Percentiles rank a stretch among this genome's conserved stretches.
Evolutionary conservation across 2,113 vertebrate species (phyloP).

Genomic region (Coryphaenoides rupestris): DNA sequence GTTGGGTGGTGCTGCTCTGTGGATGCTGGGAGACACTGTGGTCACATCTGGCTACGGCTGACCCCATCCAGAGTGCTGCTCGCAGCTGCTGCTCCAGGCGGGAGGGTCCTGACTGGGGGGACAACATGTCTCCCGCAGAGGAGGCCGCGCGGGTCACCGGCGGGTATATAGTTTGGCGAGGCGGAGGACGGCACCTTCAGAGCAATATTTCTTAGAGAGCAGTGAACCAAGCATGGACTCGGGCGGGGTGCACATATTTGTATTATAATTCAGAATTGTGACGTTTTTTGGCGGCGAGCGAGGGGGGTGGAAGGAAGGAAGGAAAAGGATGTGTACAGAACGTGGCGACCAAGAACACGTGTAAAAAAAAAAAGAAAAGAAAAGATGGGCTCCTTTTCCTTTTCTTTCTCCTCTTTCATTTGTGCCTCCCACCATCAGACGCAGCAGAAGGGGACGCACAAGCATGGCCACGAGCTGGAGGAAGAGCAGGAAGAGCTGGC

Average conservation of each 20-base stretch:
- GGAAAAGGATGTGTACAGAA: not conserved
- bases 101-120: constrained; percentile 66
- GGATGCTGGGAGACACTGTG: constrained; percentile 60
- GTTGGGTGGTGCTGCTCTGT: constrained; percentile 47
- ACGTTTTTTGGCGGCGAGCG: not conserved
- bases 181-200: constrained; percentile 52
- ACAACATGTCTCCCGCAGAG: constrained; percentile 65
- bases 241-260: constrained; percentile 32
- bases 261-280: not conserved
- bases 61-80: constrained; percentile 60
- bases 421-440: constrained; percentile 61
- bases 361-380: too few species aligned
- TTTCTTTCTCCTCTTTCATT: constrained; percentile 12
- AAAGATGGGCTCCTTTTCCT: constrained; percentile 56
- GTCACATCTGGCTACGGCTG: constrained; percentile 70
- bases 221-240: constrained; percentile 37
- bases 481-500: constrained; percentile 79
- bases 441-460: constrained; percentile 67
- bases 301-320: not conserved
- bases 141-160: constrained; percentile 65
- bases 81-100: constrained; percentile 70
- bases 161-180: constrained; percentile 59
- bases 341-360: constrained; percentile 46
- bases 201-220: constrained; percentile 54
- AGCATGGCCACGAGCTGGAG: constrained; percentile 79